Percentiles rank a stretch among this genome's conserved stretches.
These are phyloP conservation scores for Mormyrus hasselquistii DNA, from an alignment of 2,797 vertebrate species.

Conservation along the genomic window DNA sequence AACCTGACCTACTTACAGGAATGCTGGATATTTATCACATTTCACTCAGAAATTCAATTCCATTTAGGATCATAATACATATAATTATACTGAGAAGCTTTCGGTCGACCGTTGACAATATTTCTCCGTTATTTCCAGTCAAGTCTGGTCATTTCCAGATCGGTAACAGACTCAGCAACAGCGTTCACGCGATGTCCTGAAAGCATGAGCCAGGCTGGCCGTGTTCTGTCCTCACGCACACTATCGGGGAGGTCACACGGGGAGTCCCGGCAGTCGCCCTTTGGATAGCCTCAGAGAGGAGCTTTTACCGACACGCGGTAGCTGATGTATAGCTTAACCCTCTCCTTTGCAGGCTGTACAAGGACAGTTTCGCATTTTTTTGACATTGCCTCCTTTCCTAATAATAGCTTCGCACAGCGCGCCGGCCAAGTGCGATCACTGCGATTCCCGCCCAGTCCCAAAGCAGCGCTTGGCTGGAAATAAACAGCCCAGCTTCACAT, in stretches of 20 bases:
- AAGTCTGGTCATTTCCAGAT: not conserved
- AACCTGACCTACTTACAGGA: constrained; percentile 39
- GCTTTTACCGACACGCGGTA: not conserved
- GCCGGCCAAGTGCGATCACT: not conserved
- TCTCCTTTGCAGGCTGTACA: too few species aligned
- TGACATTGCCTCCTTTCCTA: not conserved
- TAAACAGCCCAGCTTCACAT: constrained; percentile 18
- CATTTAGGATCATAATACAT: not conserved
- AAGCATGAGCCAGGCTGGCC: not conserved
- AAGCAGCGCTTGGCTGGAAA: not conserved
- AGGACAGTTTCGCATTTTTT: not conserved
- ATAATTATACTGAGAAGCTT: not conserved
- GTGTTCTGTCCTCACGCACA: not conserved
- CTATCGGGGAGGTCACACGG: not conserved
- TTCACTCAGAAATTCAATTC: constrained; percentile 10
- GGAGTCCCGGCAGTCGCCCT: not conserved
- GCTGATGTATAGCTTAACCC: not conserved
- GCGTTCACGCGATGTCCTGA: not conserved
- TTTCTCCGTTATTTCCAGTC: not conserved
- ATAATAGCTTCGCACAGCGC: not conserved
- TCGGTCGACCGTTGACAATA: constrained; percentile 1
- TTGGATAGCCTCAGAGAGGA: not conserved
- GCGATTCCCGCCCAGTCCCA: not conserved
- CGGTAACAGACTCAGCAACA: not conserved
- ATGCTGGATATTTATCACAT: constrained; percentile 12